Percentiles rank a stretch among this genome's conserved stretches.
Conservation (phyloP, 2,113 vertebrate genomes). For the Sterrhoptilus dennistouni region DNA sequence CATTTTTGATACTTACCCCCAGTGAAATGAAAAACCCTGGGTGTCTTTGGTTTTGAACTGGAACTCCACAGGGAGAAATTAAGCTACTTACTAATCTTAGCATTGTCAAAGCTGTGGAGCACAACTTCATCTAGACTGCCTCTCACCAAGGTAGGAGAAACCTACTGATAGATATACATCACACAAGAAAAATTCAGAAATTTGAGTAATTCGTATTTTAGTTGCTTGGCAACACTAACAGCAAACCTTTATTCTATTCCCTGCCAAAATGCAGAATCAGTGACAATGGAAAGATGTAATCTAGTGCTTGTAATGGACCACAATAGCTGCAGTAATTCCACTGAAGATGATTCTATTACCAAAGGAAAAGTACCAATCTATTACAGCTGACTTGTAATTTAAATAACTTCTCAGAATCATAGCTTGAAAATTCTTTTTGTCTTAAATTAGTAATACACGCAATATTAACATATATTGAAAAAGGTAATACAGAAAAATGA, state of each 20-base stretch:
- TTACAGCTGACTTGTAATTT: background rate
- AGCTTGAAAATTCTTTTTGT: background rate
- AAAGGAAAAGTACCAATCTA: background rate
- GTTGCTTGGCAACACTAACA: slow-evolving; percentile 43
- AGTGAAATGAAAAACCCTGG: background rate
- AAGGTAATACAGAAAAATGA: background rate
- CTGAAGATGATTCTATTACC: background rate
- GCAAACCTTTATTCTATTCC: background rate
- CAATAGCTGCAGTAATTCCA: background rate
- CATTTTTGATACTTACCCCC: background rate
- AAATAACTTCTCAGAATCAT: background rate
- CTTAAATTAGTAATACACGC: background rate
- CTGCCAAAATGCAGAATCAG: background rate
- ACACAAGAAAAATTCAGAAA: background rate
- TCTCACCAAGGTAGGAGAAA: background rate
- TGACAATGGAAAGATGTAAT: background rate
- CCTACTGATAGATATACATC: background rate
- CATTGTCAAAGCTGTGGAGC: background rate
- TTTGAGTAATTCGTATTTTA: background rate
- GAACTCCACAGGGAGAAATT: background rate
- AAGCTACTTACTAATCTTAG: background rate
- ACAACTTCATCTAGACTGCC: background rate
- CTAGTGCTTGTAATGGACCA: background rate
- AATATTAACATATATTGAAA: background rate
- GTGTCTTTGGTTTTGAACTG: background rate